These are phyloP conservation scores for Fukomys damarensis DNA, from an alignment of 2,113 vertebrate genomes.

Conservation along the genomic window DNA sequence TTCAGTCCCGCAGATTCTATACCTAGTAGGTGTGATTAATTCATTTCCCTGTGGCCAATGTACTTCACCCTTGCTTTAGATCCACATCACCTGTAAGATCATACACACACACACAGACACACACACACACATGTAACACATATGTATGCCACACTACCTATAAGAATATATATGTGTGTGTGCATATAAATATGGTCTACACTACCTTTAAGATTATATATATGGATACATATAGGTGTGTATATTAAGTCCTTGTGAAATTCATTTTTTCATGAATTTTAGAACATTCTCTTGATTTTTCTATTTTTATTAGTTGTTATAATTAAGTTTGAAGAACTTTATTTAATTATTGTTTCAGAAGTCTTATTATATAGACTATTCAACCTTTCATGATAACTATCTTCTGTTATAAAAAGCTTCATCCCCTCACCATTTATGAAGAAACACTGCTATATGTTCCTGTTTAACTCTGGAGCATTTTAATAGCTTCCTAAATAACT, in stretches of 20 bases:
- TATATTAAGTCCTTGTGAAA: not conserved
- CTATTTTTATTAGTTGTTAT: not conserved
- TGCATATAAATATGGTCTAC: no score
- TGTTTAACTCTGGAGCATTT: not conserved
- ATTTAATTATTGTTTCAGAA: not conserved
- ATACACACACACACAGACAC: no score
- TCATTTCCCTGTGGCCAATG: not conserved
- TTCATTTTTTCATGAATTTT: not conserved
- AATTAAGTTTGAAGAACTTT: not conserved
- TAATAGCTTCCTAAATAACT: not conserved
- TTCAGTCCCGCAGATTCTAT: not conserved
- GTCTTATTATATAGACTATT: not conserved
- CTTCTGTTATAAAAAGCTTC: not conserved
- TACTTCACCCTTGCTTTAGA: not conserved
- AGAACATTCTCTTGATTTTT: not conserved
- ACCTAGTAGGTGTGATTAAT: not conserved
- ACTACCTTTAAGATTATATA: no score
- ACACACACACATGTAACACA: no score
- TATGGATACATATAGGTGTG: no score
- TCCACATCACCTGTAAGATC: no score
- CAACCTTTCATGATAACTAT: not conserved
- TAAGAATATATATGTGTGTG: no score
- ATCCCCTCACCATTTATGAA: not conserved
- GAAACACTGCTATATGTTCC: not conserved
- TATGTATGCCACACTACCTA: no score